Conservation (phyloP, 2,888 invertebrate species). For the Acrobasis repandana region DNA sequence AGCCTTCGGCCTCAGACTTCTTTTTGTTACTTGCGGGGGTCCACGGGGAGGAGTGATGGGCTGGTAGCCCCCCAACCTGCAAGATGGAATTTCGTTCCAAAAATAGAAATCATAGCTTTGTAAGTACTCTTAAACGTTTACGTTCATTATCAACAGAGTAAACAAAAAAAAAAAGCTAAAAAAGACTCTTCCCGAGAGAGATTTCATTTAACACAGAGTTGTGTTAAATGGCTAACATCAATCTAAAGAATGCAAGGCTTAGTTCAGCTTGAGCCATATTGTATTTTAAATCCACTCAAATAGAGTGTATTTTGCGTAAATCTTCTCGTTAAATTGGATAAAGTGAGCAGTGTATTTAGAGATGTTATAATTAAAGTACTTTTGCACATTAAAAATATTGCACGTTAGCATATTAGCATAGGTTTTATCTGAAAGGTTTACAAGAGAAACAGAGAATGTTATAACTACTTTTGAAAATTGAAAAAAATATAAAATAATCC, state of each 20-base stretch:
- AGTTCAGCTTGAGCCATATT: background rate
- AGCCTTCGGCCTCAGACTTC: too few species aligned
- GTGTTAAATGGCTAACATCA: constrained; percentile 67
- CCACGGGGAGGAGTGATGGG: too few species aligned
- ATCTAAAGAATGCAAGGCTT: constrained; percentile 48
- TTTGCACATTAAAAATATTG: constrained; percentile 6
- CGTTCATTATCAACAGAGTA: background rate
- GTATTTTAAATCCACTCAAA: constrained; percentile 4
- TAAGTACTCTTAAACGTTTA: background rate
- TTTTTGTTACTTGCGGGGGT: too few species aligned
- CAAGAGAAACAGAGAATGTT: too few species aligned
- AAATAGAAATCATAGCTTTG: too few species aligned
- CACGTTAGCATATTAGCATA: background rate
- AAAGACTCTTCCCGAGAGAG: constrained; percentile 47
- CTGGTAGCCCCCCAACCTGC: too few species aligned
- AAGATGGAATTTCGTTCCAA: too few species aligned
- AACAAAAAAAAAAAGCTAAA: constrained; percentile 44
- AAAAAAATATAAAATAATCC: too few species aligned
- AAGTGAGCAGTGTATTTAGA: constrained; percentile 2
- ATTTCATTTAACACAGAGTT: constrained; percentile 65
- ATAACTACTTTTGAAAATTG: too few species aligned
- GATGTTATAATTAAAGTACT: constrained; percentile 7
- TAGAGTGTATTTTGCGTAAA: constrained; percentile 7
- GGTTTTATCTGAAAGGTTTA: too few species aligned
- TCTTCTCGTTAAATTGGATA: background rate